Percentiles rank a stretch among this genome's conserved stretches.
These are phyloP conservation scores for Vanessa tameamea DNA, from an alignment of 1,140 invertebrate genomes.

Conservation along the genomic window DNA sequence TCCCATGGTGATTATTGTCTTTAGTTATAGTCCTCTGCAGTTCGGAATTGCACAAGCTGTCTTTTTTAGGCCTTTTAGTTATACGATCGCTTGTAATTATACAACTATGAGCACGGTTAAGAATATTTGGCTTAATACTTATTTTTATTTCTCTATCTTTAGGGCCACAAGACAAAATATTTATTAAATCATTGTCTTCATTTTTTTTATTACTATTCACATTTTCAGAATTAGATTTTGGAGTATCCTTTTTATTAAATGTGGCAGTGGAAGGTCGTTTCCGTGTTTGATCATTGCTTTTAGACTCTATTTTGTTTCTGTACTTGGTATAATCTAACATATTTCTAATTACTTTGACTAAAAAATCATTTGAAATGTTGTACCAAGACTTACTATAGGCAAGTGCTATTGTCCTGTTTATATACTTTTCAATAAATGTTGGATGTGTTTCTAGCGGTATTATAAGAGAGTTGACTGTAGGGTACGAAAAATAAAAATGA, in stretches of 20 bases:
- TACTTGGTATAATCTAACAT: constrained; percentile 12
- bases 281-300: not conserved
- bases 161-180: constrained; percentile 7
- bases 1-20: too few species aligned
- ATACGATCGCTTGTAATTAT: not conserved
- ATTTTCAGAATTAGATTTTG: not conserved
- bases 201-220: not conserved
- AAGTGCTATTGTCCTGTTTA: constrained; percentile 11
- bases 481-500: constrained; percentile 13
- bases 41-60: too few species aligned
- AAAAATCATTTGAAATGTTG: not conserved
- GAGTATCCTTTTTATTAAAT: not conserved
- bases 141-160: constrained; percentile 7
- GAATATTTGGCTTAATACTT: not conserved
- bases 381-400: not conserved
- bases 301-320: not conserved
- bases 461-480: not conserved
- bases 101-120: not conserved
- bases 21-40: too few species aligned
- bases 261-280: not conserved
- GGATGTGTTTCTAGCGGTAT: constrained; percentile 7
- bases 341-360: not conserved
- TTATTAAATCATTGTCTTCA: not conserved
- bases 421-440: constrained; percentile 4
- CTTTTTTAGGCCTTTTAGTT: not conserved